Evolutionary conservation across 2,797 vertebrate species (phyloP), one percentile per base, ranked within the genome.

Genomic region (Parotocinclus haroldoi): DNA sequence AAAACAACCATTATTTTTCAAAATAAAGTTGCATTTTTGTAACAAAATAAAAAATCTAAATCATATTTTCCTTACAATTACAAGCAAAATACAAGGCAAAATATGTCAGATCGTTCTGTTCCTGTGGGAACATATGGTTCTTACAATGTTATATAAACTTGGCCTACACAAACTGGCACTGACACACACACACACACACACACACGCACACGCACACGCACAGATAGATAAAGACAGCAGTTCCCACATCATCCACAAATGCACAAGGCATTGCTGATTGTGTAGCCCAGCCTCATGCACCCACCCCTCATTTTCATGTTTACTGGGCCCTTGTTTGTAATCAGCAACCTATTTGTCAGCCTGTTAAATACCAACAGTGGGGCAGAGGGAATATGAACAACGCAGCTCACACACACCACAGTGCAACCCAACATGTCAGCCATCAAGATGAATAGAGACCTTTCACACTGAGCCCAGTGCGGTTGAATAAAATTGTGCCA

Each of bases 341-440:
- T 38, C 69, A 40, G 36, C 39, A 39, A 45, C 54, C 58, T 68
- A 48, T 71, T 71, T 72, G 55, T 61, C 49, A 68, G 68, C 72
- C 54, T 8, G 68, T 72, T 69, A 59, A 48, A 71, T 48, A n/a
- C 44, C 45, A 72, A 79, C 72, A 77, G 77, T 68, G 17, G 68
- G 40, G 53, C 63, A 66, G 64, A 3, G 44, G 67, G 63, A 77
- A 71, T 58, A 55, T 63, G 58, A 64, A 69, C 61, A 57, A 44
- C 63, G 42, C n/a, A 13, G 48, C 61, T 73, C 63, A 68, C 59
- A 40, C 60, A 19, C 39, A 51, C 57, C 7, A 13, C 55, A 7
- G 10, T 52, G 17, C 53, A 37, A 56, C 63, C 66, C 40, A 36
- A 48, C 66, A 63, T 13, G 1, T 44, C 37, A 17, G 40, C 66